Evolutionary conservation across 2,888 invertebrate species (phyloP), one percentile per base, ranked within the genome.

Genomic region (Onthophagus sagittarius): DNA sequence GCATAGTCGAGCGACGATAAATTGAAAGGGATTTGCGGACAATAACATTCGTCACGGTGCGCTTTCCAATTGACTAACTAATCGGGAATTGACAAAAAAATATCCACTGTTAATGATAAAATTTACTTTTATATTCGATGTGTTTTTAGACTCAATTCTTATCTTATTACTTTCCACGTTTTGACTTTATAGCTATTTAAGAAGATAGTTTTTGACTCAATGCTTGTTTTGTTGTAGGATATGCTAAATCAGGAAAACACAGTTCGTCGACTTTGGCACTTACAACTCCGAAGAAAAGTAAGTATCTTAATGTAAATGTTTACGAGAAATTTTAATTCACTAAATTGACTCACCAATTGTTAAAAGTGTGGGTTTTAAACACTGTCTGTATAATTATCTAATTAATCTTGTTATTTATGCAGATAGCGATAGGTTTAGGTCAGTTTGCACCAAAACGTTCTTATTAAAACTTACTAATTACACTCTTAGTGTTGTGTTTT

Each of bases 221-320:
- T 53, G 14, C 62, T 71, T 62, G 62, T 23, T 13, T 15, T 67
- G n/a, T 23, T 23, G 31, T 67, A 90, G 90, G 90, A 39, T 82
- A 88, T 88, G 80, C 75, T 75, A 89, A 89, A 83, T 85, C 87
- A 33, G 86, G 88, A 4, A 89, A 89, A 77, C 82, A 82, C 71
- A 87, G 86, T 70, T 87, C 89, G 0, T 88, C 89, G 14, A 89
- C 89, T 64, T 81, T 89, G 76, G 82, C 84, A 72, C 78, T 84
- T 75, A 83, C 84, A 5, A 88, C 89, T 0, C 87, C 89, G 81
- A 87, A 89, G 80, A 90, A 90, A 86, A 90, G 90, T 90, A 84
- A 89, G 89, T 87, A 77, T 62, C 11, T 53, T 53, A 11, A 53
- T 53, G 9, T 53, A 53, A 9, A 53, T 53, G 39, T 53, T 53